Percentiles rank a stretch among this genome's conserved stretches.
phyloP scores from a whole-genome alignment of 92 coral and sea anemone species.

The Ricordea florida region DNA sequence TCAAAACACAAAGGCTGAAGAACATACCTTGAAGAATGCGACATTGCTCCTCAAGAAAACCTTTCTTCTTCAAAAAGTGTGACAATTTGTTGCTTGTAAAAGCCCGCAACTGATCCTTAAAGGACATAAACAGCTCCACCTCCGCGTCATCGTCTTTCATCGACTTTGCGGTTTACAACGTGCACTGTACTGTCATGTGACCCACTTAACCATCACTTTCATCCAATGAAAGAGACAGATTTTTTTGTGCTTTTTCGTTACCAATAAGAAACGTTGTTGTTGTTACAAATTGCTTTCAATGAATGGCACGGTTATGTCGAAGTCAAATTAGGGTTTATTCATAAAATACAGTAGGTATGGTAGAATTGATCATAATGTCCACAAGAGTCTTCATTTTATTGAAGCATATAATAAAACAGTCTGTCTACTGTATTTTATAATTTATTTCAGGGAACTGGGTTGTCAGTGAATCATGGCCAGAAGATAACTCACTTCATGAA shows the following conservation, averaged over 20 bases:
- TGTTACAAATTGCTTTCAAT: no score
- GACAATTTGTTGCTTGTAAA: background rate
- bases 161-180: background rate
- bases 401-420: background rate
- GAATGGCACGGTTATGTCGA: background rate
- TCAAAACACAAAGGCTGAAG: background rate
- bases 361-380: background rate
- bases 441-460: background rate
- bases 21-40: slow-evolving; percentile 22
- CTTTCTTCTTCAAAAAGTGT: background rate
- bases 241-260: slow-evolving; percentile 3
- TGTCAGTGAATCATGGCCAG: background rate
- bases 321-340: background rate
- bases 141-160: slow-evolving; percentile 4
- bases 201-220: background rate
- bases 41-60: background rate
- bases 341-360: background rate
- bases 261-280: slow-evolving; percentile 19
- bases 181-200: background rate
- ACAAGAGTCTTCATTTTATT: background rate
- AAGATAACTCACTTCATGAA: background rate
- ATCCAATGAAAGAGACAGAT: slow-evolving; percentile 19
- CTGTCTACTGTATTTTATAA: background rate
- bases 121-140: background rate
- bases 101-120: background rate